Base-by-base conservation (phyloP, 2,113 vertebrate genomes). In the Mormyrus iriodes region DNA sequence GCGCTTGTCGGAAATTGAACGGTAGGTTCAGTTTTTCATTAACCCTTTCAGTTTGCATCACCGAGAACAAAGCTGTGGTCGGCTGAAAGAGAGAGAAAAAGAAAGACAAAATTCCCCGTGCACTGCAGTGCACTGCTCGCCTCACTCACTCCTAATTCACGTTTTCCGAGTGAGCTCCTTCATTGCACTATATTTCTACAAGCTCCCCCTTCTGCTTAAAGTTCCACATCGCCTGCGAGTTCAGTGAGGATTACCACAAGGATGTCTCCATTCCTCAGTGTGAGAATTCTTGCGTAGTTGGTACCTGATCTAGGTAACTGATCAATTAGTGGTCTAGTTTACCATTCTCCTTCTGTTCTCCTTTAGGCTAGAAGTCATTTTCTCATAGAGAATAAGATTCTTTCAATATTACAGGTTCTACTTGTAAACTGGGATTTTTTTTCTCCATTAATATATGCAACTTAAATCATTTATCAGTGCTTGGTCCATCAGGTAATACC, bases 41-140 rank as follows among this genome's bases (percentile, higher is more conserved):
- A 90, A 90, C 89, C 89, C 89, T 90, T 90, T 90, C 89, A 42
- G 27, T 90, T 53, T 87, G 85, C 51, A 48, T 90, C 89, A 90
- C 83, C 12, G 4, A 53, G 85, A 76, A 73, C 10, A 85, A 89
- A 69, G 48, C 46, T 76, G 65, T 82, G 46, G 58, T 44, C 21
- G 49, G 48, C 48, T 35, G 84, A 85, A 85, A 85, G 31, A 52
- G 4, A 85, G n/a, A 83, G 35, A 86, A 39, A 69, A 52, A 58
- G 44, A 89, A 65, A 58, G 21, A 44, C 15, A 19, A 73, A 83
- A 79, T 88, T 83, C 49, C 89, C 61, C 9, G 46, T 17, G 15
- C 10, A 4, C 6, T 24, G 19, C 27, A 48, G 46, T 13, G 19
- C 3, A 19, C 24, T 86, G 52, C 55, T 3, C 19, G 10, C 82